Evolutionary conservation across 2,113 vertebrate genomes (phyloP), one percentile per base, ranked within the genome.

Genomic region (Hyla sarda): DNA sequence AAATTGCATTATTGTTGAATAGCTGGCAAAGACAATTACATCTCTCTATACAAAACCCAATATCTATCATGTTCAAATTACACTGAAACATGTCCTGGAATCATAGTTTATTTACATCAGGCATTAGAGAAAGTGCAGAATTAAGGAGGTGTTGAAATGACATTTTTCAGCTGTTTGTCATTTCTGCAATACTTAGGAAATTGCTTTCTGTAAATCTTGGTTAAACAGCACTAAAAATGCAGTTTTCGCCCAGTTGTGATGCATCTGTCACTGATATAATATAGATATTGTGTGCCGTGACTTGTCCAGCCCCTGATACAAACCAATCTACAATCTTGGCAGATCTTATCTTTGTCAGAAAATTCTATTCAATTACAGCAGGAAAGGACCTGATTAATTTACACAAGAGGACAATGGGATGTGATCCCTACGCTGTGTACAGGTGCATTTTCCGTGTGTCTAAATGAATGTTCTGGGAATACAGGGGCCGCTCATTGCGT

Each of bases 141-240:
- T 89, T 90, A 92, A 92, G 92, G 91, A 92, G 92, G 91, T 93
- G 85, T 69, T 80, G 89, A 93, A 93, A 93, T 94, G 92, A 92
- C 92, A 92, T 93, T 94, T 93, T 94, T 91, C 90, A 88, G 88
- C 90, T 92, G 90, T 90, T 91, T 94, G 92, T 92, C 92, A 85
- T 92, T 91, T 92, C 92, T 90, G 91, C 91, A 91, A 82, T 62
- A 89, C 91, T 25, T 87, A 88, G 92, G 87, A 94, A 95, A 95
- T 95, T 94, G 92, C 93, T 94, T 95, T 94, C 92, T 89, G 91
- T 93, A 95, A 92, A 93, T 93, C 93, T 93, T 90, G 90, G 92
- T 90, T 92, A 91, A 92, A 91, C 89, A 91, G 92, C 93, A 94
- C 92, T 82, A 81, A 94, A 94, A 94, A 92, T 90, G 88, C 88